phyloP scores from a whole-genome alignment of 2,888 invertebrate species.

The Pedicia rivosa region DNA sequence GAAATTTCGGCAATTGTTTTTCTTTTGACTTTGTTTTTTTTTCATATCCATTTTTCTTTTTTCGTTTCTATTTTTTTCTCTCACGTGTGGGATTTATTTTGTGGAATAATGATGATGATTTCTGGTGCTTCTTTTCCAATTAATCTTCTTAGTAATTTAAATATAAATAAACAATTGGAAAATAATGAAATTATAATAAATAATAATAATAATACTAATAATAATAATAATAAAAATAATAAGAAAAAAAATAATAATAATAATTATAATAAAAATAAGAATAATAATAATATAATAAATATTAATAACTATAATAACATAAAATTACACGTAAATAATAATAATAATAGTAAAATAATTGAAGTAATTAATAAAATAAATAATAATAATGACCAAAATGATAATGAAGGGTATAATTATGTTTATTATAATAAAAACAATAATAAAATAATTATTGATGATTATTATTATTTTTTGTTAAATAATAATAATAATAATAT shows the following conservation, averaged over 20 bases:
- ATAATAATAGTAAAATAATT: conserved; percentile 2
- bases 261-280: conserved; percentile 1
- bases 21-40: no score
- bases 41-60: no score
- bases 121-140: conserved; percentile 6
- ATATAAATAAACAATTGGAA: neutral
- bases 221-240: conserved; percentile 5
- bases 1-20: no score
- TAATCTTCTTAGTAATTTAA: conserved; percentile 2
- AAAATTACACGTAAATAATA: no score
- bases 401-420: no score
- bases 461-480: no score
- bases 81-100: no score
- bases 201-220: neutral
- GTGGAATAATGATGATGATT: conserved; percentile 5
- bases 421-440: no score
- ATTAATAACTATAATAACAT: neutral
- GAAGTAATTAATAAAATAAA: neutral
- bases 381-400: conserved; percentile 1
- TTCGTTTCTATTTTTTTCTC: no score
- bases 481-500: no score
- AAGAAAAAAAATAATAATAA: neutral
- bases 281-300: conserved; percentile 3
- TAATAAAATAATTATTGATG: no score
- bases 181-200: conserved; percentile 1